Evolutionary conservation across 2,888 invertebrate genomes (phyloP), one percentile per base, ranked within the genome.

Genomic region (Drosophila greeni): DNA sequence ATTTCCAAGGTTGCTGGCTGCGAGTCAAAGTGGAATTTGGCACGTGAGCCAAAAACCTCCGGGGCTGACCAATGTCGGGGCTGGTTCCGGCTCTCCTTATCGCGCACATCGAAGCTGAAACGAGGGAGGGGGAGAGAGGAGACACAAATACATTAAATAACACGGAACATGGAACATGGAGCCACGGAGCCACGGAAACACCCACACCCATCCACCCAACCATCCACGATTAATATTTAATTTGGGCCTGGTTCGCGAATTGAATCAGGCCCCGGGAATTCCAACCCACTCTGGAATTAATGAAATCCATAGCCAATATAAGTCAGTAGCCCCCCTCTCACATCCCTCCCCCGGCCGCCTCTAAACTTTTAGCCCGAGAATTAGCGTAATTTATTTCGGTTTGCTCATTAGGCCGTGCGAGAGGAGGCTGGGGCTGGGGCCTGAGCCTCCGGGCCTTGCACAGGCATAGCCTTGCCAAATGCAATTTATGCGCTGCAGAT

Each of bases 41-140:
- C 96, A 79, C 96, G 92, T 68, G 94, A 93, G 33, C 95, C 95
- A 89, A 96, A 96, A 85, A 95, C 94, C 88, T 94, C 94, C 61
- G 94, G 93, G 59, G 94, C 94, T 39, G 96, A 95, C 93, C 94
- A 94, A 90, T 95, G 96, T 56, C 93, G 91, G 47, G 95, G 95
- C 76, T 87, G 86, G 85, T 95, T 93, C 53, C 92, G 92, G 77
- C 94, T 90, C 75, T 94, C 92, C 89, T 94, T 95, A 84, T 95
- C 95, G 74, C 95, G 92, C 23, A 95, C 95, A 90, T 96, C 94
- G 89, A 96, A 95, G 89, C 96, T 95, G 92, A n/a, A 47, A 47
- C 9, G 18, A 20, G 29, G 48, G 23, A 33, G 31, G 37, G 42
- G 23, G 33, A 31, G 37, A 34, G 45, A 42, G 29, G 42, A 36